phyloP scores from a whole-genome alignment of 1,140 invertebrate genomes.

The Cyphomyrmex costatus region DNA sequence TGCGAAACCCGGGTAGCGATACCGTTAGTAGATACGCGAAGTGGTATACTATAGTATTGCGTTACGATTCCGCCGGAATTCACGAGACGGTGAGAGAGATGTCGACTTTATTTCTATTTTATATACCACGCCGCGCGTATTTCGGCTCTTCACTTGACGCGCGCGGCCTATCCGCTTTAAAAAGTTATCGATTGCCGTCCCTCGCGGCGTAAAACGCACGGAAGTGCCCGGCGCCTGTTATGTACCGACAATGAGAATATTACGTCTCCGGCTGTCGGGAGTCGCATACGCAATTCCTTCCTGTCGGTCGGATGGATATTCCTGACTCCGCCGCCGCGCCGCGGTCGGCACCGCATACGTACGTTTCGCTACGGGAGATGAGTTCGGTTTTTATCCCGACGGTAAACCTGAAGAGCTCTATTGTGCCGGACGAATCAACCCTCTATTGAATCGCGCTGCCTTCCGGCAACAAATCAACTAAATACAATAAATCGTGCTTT shows the following conservation, averaged over 20 bases:
- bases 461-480: slow-evolving; percentile 59
- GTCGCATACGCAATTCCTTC: slow-evolving; percentile 62
- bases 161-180: slow-evolving; percentile 59
- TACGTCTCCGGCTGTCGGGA: slow-evolving; percentile 64
- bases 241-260: slow-evolving; percentile 64
- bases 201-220: slow-evolving; percentile 58
- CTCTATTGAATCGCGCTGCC: slow-evolving; percentile 54
- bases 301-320: slow-evolving; percentile 53
- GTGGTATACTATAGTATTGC: slow-evolving; percentile 31
- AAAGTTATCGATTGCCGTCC: slow-evolving; percentile 59
- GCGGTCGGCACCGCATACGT: slow-evolving; percentile 2
- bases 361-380: slow-evolving; percentile 47
- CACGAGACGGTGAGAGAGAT: neutral
- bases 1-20: slow-evolving; percentile 49
- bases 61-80: slow-evolving; percentile 39
- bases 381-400: slow-evolving; percentile 62
- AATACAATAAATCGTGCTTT: slow-evolving; percentile 63
- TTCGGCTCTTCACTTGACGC: neutral
- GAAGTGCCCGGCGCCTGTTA: slow-evolving; percentile 62
- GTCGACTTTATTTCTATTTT: slow-evolving; percentile 40
- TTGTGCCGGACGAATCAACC: slow-evolving; percentile 53
- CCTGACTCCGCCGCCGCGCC: neutral
- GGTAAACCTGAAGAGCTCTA: slow-evolving; percentile 56
- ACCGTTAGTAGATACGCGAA: slow-evolving; percentile 49
- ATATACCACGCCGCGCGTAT: neutral